These are phyloP conservation scores for Automeris io DNA, from an alignment of 2,888 invertebrate species.

Conservation along the genomic window DNA sequence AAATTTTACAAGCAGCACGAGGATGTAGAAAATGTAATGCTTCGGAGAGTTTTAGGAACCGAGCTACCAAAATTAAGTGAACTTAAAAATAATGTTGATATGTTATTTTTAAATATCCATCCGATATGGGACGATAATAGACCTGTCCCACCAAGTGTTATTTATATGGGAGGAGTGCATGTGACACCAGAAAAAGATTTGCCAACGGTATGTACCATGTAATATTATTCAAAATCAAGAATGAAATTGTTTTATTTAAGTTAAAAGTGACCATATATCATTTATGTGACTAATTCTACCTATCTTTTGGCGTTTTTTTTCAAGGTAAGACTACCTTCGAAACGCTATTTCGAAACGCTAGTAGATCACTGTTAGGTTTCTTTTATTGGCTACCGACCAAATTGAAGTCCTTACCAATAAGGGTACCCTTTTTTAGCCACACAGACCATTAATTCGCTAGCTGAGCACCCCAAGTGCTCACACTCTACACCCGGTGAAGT, in stretches of 20 bases:
- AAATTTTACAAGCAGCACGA: conserved; percentile 1
- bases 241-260: not conserved
- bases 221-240: not conserved
- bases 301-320: no score
- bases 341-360: no score
- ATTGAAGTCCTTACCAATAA: no score
- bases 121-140: conserved; percentile 25
- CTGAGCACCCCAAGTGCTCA: no score
- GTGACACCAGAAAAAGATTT: conserved; percentile 23
- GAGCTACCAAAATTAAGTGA: conserved; percentile 16
- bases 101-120: conserved; percentile 23
- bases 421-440: no score
- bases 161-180: conserved; percentile 38
- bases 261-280: no score
- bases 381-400: no score
- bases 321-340: no score
- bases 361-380: no score
- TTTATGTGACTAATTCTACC: no score
- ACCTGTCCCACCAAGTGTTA: conserved; percentile 25
- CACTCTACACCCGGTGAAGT: no score
- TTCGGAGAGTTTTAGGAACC: conserved; percentile 9
- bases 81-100: conserved; percentile 19
- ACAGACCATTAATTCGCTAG: no score
- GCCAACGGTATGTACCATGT: conserved; percentile 20
- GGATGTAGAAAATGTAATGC: conserved; percentile 6